These are phyloP conservation scores for Cotesia congregata DNA, from an alignment of 2,888 invertebrate species.

Conservation along the genomic window DNA sequence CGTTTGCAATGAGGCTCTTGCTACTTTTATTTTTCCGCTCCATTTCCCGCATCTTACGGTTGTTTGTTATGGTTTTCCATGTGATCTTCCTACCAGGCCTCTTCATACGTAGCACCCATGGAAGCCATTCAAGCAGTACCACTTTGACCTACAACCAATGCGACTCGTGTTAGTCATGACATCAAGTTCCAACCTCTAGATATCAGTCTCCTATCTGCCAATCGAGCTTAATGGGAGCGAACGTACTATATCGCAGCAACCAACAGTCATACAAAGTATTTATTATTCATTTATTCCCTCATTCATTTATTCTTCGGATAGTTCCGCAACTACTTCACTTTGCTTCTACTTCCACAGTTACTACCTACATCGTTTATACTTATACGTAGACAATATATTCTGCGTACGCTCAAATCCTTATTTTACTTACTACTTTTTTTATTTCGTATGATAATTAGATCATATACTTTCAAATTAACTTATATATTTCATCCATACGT, in stretches of 20 bases:
- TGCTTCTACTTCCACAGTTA: not conserved
- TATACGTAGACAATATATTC: not conserved
- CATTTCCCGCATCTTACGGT: constrained; percentile 91
- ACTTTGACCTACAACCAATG: constrained; percentile 84
- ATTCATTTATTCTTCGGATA: not conserved
- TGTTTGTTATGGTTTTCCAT: constrained; percentile 90
- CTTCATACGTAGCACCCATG: constrained; percentile 95
- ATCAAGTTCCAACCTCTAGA: not conserved
- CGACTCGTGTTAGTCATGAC: not conserved
- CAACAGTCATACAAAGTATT: too few species aligned
- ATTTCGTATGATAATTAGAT: not conserved
- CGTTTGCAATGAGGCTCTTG: constrained; percentile 93
- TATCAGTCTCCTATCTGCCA: not conserved
- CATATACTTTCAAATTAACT: not conserved
- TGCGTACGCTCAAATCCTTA: not conserved
- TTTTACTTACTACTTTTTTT: not conserved
- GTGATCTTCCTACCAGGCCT: constrained; percentile 96
- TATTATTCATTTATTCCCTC: not conserved
- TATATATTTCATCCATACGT: not conserved
- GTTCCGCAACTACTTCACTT: too few species aligned
- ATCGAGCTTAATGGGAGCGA: not conserved
- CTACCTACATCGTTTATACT: not conserved
- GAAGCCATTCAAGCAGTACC: constrained; percentile 97
- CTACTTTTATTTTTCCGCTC: constrained; percentile 95
- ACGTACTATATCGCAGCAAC: too few species aligned